Evolutionary conservation across 2,113 vertebrate genomes (phyloP).

Genomic region (Ginglymostoma cirratum): DNA sequence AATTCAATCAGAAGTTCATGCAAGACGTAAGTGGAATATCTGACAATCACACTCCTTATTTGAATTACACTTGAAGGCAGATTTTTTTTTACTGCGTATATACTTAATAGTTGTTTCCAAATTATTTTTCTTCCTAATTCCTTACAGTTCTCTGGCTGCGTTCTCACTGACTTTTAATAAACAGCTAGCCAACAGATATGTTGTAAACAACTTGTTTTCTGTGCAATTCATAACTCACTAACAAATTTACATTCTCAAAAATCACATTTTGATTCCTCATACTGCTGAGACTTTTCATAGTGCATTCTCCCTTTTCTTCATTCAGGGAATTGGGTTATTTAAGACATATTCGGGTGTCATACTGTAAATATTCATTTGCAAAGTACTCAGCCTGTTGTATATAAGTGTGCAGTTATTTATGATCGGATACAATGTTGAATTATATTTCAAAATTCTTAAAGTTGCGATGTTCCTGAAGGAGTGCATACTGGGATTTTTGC

Average conservation of each 20-base stretch:
- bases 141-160: not conserved
- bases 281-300: not conserved
- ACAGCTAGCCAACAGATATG: not conserved
- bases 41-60: not conserved
- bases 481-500: not conserved
- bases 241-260: not conserved
- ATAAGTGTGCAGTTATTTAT: not conserved
- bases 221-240: not conserved
- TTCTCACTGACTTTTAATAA: not conserved
- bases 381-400: not conserved
- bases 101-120: not conserved
- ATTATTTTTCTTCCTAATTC: not conserved
- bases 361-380: not conserved
- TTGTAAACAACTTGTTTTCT: not conserved
- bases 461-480: not conserved
- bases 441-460: not conserved
- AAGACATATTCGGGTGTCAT: not conserved
- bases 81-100: not conserved
- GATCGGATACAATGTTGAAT: not conserved
- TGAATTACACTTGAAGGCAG: not conserved
- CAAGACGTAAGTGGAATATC: not conserved
- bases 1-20: not conserved
- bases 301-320: not conserved
- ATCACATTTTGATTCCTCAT: not conserved
- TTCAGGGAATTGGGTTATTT: not conserved